These are phyloP conservation scores for Corythornis madagascariensis DNA, from an alignment of 2,113 vertebrate genomes.

Conservation along the genomic window DNA sequence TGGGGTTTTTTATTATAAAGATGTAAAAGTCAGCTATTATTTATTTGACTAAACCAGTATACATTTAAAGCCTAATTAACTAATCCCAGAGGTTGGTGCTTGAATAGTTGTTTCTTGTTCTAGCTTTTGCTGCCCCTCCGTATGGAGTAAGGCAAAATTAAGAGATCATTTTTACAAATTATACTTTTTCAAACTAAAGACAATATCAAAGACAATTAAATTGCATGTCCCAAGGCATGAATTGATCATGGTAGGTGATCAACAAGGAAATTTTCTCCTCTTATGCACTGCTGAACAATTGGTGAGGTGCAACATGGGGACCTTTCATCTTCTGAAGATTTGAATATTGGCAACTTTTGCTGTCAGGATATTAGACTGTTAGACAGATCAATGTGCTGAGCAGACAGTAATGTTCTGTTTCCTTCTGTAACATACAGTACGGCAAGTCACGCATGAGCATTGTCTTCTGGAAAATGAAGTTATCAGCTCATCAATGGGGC, in stretches of 20 bases:
- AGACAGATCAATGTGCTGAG: not conserved
- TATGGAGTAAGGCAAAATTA: not conserved
- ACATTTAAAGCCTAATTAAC: not conserved
- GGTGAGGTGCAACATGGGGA: not conserved
- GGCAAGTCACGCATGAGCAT: not conserved
- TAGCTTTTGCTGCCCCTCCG: not conserved
- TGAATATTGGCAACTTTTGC: not conserved
- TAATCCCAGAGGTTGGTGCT: not conserved
- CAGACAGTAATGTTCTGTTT: not conserved
- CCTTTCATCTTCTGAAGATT: slow-evolving; percentile 6
- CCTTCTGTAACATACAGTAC: not conserved
- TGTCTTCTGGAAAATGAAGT: not conserved
- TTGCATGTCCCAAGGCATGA: not conserved
- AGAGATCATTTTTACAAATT: not conserved
- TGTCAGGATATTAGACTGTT: not conserved
- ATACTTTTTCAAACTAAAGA: not conserved
- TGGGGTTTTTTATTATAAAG: not conserved
- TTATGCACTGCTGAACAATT: not conserved
- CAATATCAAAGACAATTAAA: not conserved
- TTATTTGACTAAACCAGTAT: not conserved
- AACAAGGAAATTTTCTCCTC: not conserved
- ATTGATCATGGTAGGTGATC: not conserved
- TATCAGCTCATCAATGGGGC: not conserved
- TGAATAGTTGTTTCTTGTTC: not conserved
- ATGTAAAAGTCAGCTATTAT: not conserved